Evolutionary conservation across 2,797 vertebrate species (phyloP).

Genomic region (Oceanodroma leucorhoa): DNA sequence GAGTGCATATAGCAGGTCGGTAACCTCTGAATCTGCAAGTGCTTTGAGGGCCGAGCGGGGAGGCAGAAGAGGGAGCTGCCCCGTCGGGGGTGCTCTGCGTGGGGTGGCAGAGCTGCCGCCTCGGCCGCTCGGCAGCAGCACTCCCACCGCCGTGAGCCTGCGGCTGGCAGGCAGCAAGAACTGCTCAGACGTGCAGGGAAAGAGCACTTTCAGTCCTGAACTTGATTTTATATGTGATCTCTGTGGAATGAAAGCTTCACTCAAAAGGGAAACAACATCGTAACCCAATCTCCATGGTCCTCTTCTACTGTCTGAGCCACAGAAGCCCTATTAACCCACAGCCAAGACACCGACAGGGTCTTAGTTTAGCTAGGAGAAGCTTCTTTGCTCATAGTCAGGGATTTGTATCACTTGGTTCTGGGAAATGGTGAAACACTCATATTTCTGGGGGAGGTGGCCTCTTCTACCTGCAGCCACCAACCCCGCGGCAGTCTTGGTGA

Average conservation of each 20-base stretch:
- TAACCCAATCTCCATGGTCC: not conserved
- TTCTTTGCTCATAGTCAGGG: not conserved
- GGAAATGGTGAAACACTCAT: not conserved
- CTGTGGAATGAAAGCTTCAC: not conserved
- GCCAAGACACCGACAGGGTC: not conserved
- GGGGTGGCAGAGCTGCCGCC: not conserved
- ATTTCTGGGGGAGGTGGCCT: not conserved
- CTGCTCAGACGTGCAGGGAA: not conserved
- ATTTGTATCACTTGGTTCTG: not conserved
- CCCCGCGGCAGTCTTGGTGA: not conserved
- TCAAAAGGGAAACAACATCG: not conserved
- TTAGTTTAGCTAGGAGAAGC: not conserved
- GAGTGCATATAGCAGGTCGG: slow-evolving; percentile 55
- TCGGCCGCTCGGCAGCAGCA: not conserved
- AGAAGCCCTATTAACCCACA: not conserved
- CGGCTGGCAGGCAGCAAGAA: not conserved
- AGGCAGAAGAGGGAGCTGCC: not conserved
- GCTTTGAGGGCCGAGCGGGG: not conserved
- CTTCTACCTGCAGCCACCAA: not conserved
- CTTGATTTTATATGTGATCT: not conserved
- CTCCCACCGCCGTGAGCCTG: fast-evolving
- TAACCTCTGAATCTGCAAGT: not conserved
- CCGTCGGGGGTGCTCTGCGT: fast-evolving
- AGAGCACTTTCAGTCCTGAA: not conserved
- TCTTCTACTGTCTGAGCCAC: not conserved